Percentiles rank a stretch among this genome's conserved stretches.
phyloP scores from a whole-genome alignment of 2,797 vertebrate species.

The Valencia hispanica region DNA sequence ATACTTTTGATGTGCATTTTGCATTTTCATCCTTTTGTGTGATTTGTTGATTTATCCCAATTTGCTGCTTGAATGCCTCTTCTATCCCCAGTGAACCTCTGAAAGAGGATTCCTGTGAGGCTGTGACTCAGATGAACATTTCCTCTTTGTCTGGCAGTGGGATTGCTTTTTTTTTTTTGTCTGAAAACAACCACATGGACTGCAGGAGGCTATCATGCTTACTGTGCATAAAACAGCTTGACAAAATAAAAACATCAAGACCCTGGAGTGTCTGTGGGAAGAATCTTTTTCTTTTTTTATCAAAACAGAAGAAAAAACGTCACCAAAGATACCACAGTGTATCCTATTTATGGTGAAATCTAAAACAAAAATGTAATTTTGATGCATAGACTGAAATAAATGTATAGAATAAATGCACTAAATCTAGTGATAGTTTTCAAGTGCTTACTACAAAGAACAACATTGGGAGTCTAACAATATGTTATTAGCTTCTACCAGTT shows the following conservation, averaged over 20 bases:
- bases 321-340: neutral
- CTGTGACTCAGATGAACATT: conserved; percentile 10
- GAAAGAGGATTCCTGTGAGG: conserved; percentile 7
- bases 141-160: conserved; percentile 3
- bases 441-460: neutral
- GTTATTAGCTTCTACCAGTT: neutral
- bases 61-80: conserved; percentile 17
- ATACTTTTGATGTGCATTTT: neutral
- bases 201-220: conserved; percentile 9
- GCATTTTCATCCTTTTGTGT: neutral
- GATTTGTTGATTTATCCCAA: conserved; percentile 42
- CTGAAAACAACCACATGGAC: conserved; percentile 29
- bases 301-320: neutral
- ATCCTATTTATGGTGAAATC: neutral
- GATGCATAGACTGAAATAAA: neutral
- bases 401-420: neutral
- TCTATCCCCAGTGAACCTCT: conserved; percentile 16
- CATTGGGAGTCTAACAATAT: neutral
- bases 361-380: neutral
- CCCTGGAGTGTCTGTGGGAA: neutral
- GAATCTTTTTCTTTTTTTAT: neutral
- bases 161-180: conserved; percentile 4
- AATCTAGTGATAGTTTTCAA: neutral
- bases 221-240: conserved; percentile 13
- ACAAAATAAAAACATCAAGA: conserved; percentile 4